phyloP scores from a whole-genome alignment of 92 coral and sea anemone genomes.

The Parazoanthus atlanticus region DNA sequence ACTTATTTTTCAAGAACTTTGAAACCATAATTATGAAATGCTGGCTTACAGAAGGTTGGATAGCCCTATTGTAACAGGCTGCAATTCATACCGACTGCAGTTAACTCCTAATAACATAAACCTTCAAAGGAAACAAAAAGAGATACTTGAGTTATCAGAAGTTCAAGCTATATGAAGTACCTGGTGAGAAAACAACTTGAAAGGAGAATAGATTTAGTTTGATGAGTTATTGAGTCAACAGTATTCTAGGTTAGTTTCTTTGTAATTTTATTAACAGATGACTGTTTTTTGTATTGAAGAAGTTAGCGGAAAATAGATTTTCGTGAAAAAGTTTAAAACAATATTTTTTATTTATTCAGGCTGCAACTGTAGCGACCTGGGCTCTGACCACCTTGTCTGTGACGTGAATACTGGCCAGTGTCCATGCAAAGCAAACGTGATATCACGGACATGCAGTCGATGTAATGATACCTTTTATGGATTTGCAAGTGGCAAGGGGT shows the following conservation, averaged over 20 bases:
- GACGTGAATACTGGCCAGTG: conserved; percentile 89
- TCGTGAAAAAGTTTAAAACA: background rate
- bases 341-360: conserved; percentile 51
- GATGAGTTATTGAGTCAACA: no score
- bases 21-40: no score
- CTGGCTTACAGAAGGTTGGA: no score
- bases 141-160: no score
- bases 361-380: conserved; percentile 74
- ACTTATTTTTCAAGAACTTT: background rate
- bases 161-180: no score
- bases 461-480: conserved; percentile 84
- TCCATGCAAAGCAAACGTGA: conserved; percentile 80
- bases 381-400: conserved; percentile 85
- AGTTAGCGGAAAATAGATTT: background rate
- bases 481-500: conserved; percentile 82
- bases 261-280: no score
- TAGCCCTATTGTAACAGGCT: background rate
- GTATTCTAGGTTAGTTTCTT: background rate
- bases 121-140: no score
- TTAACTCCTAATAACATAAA: no score
- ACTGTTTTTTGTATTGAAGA: background rate
- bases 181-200: no score
- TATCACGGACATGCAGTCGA: conserved; percentile 79
- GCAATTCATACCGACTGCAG: background rate
- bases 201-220: no score